phyloP scores from a whole-genome alignment of 2,888 invertebrate species.

The Polymixis lichenea region DNA sequence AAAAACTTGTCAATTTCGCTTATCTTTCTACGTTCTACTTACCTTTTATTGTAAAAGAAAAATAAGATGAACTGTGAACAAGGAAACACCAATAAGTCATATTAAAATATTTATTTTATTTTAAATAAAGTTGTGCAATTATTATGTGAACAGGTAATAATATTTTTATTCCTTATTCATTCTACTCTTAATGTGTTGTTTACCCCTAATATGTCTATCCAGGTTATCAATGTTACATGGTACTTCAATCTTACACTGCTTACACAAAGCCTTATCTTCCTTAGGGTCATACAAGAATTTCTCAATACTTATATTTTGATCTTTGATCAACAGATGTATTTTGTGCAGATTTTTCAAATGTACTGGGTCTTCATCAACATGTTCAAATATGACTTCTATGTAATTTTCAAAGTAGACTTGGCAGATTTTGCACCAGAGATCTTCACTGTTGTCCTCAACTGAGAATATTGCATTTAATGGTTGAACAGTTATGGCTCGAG shows the following conservation, averaged over 20 bases:
- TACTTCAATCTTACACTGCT: conserved; percentile 72
- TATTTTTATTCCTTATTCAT: neutral
- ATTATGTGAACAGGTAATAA: neutral
- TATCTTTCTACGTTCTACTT: too few relatives aligned
- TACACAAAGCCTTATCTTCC: conserved; percentile 75
- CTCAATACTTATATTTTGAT: conserved; percentile 74
- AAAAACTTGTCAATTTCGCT: too few relatives aligned
- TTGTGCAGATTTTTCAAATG: conserved; percentile 70
- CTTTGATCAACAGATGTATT: conserved; percentile 71
- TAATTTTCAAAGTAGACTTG: conserved; percentile 76
- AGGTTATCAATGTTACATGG: conserved; percentile 76
- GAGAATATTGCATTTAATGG: conserved; percentile 79
- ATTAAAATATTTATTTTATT: neutral
- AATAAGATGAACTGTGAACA: neutral
- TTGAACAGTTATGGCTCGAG: conserved; percentile 74
- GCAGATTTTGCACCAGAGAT: conserved; percentile 80
- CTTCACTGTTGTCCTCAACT: conserved; percentile 71
- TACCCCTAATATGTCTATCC: conserved; percentile 74
- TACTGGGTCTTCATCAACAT: conserved; percentile 71
- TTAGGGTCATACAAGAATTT: conserved; percentile 74
- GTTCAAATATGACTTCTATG: conserved; percentile 74
- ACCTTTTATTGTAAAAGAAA: too few relatives aligned
- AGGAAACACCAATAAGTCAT: neutral
- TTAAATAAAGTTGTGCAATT: neutral
- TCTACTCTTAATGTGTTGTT: conserved; percentile 56